These are phyloP conservation scores for Phaenicophaeus curvirostris DNA, from an alignment of 2,797 vertebrate species.

Conservation along the genomic window DNA sequence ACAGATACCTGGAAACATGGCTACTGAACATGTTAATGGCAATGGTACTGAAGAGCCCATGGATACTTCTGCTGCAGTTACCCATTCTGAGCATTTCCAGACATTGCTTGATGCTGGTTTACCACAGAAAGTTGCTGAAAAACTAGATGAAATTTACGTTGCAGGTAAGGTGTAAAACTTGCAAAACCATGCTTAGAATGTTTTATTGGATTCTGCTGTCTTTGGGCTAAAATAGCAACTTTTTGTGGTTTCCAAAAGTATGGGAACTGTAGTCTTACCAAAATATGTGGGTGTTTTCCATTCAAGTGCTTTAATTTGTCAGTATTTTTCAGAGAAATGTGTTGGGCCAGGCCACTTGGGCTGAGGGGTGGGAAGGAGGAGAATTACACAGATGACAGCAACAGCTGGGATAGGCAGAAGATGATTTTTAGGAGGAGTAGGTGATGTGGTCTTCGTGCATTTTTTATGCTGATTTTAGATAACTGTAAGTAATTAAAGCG, in stretches of 20 bases:
- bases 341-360: neutral
- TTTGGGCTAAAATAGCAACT: conserved; percentile 94
- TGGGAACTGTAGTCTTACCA: conserved; percentile 91
- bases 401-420: conserved; percentile 54
- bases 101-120: conserved; percentile 94
- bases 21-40: conserved; percentile 97
- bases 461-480: conserved; percentile 1
- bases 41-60: conserved; percentile 97
- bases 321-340: neutral
- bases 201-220: conserved; percentile 82
- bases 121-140: conserved; percentile 96
- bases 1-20: conserved; percentile 96
- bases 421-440: conserved; percentile 78
- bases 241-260: conserved; percentile 97
- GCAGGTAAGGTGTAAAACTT: conserved; percentile 95
- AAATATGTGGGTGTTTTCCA: conserved; percentile 33
- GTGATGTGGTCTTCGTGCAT: conserved; percentile 65
- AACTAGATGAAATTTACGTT: conserved; percentile 97
- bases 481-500: neutral
- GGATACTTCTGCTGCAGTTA: conserved; percentile 92
- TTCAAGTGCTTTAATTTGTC: neutral
- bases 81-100: conserved; percentile 93
- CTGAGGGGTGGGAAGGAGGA: conserved; percentile 51
- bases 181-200: conserved; percentile 75
- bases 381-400: conserved; percentile 73